Percentiles rank a stretch among this genome's conserved stretches.
phyloP scores from a whole-genome alignment of 2,113 vertebrate genomes.

The Crotalus helleri region DNA sequence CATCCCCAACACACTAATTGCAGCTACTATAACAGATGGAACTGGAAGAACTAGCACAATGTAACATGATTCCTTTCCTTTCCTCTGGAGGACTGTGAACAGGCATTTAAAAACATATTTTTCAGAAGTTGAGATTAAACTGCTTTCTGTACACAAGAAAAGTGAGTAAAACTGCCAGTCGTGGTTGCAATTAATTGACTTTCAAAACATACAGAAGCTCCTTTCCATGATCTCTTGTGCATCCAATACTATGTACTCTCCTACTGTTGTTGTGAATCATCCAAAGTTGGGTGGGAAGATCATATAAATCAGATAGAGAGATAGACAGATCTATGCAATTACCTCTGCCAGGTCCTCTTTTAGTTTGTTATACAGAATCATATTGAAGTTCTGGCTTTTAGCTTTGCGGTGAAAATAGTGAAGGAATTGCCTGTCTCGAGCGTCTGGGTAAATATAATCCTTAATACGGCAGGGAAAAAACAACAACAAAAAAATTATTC shows the following conservation, averaged over 20 bases:
- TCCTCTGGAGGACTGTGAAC: not conserved
- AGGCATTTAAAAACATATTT: not conserved
- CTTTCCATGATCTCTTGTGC: not conserved
- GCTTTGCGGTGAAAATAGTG: slow-evolving; percentile 83
- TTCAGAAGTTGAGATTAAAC: not conserved
- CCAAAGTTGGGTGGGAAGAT: not conserved
- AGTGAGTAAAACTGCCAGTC: not conserved
- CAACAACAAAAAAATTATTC: not conserved
- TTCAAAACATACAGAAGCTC: not conserved
- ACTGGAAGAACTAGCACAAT: not conserved
- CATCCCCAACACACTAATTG: not conserved
- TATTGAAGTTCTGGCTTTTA: slow-evolving; percentile 76
- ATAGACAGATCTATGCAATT: slow-evolving; percentile 21
- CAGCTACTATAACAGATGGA: not conserved
- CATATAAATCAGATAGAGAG: not conserved
- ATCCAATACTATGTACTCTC: not conserved
- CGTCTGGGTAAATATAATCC: slow-evolving; percentile 85
- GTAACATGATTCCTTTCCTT: not conserved
- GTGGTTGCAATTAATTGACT: not conserved
- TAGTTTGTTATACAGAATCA: slow-evolving; percentile 84
- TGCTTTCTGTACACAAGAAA: not conserved
- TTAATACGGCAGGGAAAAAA: slow-evolving; percentile 52
- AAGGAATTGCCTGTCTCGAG: slow-evolving; percentile 84
- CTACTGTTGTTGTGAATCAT: not conserved
- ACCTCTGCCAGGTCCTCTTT: slow-evolving; percentile 85